Evolutionary conservation across 2,113 vertebrate genomes (phyloP).

Genomic region (Hystrix brachyura): DNA sequence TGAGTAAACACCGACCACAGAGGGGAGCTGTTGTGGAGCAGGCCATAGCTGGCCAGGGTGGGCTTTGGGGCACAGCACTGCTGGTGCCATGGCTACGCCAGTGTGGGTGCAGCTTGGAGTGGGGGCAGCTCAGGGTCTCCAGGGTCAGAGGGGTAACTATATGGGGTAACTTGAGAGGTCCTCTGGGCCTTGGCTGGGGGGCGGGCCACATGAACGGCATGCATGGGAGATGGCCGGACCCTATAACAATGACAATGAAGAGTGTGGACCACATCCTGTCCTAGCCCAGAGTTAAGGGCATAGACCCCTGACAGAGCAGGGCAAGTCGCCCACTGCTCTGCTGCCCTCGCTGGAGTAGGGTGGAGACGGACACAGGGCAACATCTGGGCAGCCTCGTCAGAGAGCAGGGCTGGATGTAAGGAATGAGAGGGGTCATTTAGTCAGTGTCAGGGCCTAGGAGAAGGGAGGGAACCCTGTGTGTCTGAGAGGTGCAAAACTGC

Average conservation of each 20-base stretch:
- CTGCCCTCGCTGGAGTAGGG: background rate
- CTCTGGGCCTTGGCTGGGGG: background rate
- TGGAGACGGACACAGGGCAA: no score
- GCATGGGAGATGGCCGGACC: background rate
- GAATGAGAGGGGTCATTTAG: no score
- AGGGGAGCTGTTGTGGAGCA: accelerated
- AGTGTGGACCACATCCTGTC: background rate
- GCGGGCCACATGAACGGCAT: no score
- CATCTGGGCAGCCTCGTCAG: background rate
- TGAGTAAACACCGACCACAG: accelerated
- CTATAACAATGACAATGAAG: accelerated
- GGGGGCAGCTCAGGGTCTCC: accelerated
- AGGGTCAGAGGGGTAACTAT: accelerated
- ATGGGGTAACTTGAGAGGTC: accelerated
- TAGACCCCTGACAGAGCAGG: background rate
- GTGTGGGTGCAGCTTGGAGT: accelerated
- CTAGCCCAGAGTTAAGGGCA: background rate
- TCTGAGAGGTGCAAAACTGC: accelerated
- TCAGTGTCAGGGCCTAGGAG: background rate
- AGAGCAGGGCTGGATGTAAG: background rate
- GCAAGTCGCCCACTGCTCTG: background rate
- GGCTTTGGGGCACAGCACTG: background rate
- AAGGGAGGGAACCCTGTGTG: accelerated
- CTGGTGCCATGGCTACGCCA: background rate
- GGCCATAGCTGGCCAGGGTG: accelerated